A percentile compares a stretch with the other conserved stretches of the same genome.
These are phyloP conservation scores for Stichopus horrens DNA, from an alignment of 53 echinoderm and acorn worm species.

Conservation along the genomic window DNA sequence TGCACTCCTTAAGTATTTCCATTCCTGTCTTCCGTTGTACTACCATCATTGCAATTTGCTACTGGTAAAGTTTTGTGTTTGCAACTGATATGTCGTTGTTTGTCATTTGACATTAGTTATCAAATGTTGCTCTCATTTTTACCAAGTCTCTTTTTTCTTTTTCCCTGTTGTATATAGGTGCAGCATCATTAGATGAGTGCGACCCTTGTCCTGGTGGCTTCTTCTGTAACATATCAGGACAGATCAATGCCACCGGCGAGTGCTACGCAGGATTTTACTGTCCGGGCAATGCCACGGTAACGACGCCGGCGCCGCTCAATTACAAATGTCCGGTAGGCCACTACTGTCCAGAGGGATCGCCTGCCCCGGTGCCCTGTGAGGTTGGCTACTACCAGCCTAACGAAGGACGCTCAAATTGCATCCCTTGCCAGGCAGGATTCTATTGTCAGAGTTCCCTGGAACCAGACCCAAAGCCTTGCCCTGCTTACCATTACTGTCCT, in stretches of 20 bases:
- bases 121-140: neutral
- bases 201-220: slow-evolving; percentile 88
- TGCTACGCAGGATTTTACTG: slow-evolving; percentile 91
- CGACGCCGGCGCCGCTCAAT: slow-evolving; percentile 64
- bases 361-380: slow-evolving; percentile 78
- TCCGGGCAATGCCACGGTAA: slow-evolving; percentile 85
- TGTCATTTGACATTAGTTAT: too few relatives aligned
- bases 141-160: neutral
- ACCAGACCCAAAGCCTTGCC: slow-evolving; percentile 92
- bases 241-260: slow-evolving; percentile 71
- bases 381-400: slow-evolving; percentile 97
- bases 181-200: slow-evolving; percentile 76
- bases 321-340: slow-evolving; percentile 86
- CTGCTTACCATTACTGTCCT: slow-evolving; percentile 92
- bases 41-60: too few relatives aligned
- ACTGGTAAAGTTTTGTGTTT: too few relatives aligned
- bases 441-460: slow-evolving; percentile 95
- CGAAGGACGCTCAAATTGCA: slow-evolving; percentile 72
- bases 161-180: slow-evolving; percentile 48
- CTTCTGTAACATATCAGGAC: slow-evolving; percentile 88
- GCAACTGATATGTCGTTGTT: too few relatives aligned
- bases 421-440: slow-evolving; percentile 91
- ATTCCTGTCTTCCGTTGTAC: too few relatives aligned
- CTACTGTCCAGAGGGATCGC: slow-evolving; percentile 83
- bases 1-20: too few relatives aligned